A percentile compares a stretch with the other conserved stretches of the same genome.
These are phyloP conservation scores for Oryzias javanicus DNA, from an alignment of 2,113 vertebrate species.

Conservation along the genomic window DNA sequence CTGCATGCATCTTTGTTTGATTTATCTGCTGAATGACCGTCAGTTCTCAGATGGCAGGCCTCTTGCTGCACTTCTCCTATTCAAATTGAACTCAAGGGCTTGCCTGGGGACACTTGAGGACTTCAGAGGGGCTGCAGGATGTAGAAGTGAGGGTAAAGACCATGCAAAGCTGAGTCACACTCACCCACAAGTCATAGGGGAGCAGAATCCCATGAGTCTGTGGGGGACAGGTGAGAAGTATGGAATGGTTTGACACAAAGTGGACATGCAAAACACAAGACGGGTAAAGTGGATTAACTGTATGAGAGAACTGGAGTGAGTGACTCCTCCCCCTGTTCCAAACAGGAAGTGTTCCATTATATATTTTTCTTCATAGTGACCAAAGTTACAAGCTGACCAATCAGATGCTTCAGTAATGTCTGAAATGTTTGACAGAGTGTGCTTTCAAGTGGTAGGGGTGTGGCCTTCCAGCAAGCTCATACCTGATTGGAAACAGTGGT, in stretches of 20 bases:
- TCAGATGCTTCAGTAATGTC: too few species aligned
- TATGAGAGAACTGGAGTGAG: not conserved
- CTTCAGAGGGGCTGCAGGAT: conserved; percentile 22
- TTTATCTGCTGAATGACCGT: not conserved
- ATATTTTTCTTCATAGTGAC: too few species aligned
- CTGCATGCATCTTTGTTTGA: conserved; percentile 17
- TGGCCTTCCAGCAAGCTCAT: too few species aligned
- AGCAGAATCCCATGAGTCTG: conserved; percentile 80
- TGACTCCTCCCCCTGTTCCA: too few species aligned
- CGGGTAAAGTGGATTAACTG: conserved; percentile 2
- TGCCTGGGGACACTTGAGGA: conserved; percentile 29
- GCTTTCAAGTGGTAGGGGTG: too few species aligned
- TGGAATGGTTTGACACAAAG: conserved; percentile 48
- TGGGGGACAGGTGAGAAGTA: conserved; percentile 48
- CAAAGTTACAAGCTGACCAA: too few species aligned
- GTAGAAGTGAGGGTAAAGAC: conserved; percentile 32
- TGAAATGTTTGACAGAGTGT: too few species aligned
- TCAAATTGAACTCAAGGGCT: conserved; percentile 16
- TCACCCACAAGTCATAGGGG: conserved; percentile 79
- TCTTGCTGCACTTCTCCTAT: not conserved
- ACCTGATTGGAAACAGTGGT: too few species aligned
- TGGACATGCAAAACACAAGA: conserved; percentile 16
- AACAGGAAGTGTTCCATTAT: too few species aligned
- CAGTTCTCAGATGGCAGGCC: conserved; percentile 1
- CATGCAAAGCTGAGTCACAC: conserved; percentile 70